These are phyloP conservation scores for Melanotaenia maccullochi DNA, from an alignment of 2,797 vertebrate species.

Conservation along the genomic window DNA sequence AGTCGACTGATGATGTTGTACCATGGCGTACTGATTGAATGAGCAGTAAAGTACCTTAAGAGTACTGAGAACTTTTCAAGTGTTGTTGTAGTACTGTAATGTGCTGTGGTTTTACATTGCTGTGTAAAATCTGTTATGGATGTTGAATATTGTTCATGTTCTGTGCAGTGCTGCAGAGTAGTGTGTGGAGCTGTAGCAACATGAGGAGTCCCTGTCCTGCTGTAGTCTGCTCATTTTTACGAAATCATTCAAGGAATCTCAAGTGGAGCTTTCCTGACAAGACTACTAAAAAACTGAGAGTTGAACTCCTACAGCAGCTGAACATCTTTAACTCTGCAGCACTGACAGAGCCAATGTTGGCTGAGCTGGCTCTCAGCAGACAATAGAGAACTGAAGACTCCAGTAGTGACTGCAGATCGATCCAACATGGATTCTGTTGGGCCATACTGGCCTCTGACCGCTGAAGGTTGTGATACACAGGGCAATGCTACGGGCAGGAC, in stretches of 20 bases:
- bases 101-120: conserved; percentile 74
- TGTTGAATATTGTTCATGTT: conserved; percentile 68
- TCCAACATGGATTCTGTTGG: conserved; percentile 89
- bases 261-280: conserved; percentile 35
- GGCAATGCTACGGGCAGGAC: conserved; percentile 72
- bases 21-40: conserved; percentile 74
- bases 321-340: conserved; percentile 80
- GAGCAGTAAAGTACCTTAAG: conserved; percentile 76
- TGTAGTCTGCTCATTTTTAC: conserved; percentile 8
- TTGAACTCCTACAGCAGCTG: conserved; percentile 77
- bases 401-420: conserved; percentile 88
- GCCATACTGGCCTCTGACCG: conserved; percentile 87
- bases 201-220: conserved; percentile 10
- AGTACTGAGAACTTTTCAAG: conserved; percentile 77
- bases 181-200: conserved; percentile 38
- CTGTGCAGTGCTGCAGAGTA: conserved; percentile 78
- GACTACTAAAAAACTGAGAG: conserved; percentile 15
- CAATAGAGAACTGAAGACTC: conserved; percentile 80
- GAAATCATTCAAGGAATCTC: conserved; percentile 17
- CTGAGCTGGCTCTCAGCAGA: conserved; percentile 98
- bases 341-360: conserved; percentile 76
- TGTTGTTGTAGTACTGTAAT: conserved; percentile 75
- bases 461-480: conserved; percentile 69
- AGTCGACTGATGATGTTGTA: conserved; percentile 72
- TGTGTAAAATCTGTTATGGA: conserved; percentile 71